These are phyloP conservation scores for Lapara coniferarum DNA, from an alignment of 2,888 invertebrate genomes.

Conservation along the genomic window DNA sequence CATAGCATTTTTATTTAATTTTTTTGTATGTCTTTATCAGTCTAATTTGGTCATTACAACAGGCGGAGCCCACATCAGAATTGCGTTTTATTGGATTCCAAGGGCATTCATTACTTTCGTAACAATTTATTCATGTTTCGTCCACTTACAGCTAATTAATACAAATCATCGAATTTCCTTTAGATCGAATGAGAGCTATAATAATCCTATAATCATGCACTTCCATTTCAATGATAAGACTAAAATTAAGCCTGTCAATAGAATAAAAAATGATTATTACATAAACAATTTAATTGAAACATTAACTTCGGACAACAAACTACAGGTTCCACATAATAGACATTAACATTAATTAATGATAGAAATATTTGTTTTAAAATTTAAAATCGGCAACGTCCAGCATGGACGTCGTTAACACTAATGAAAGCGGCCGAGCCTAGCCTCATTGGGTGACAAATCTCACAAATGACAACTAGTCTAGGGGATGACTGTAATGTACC, in stretches of 20 bases:
- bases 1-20: slow-evolving; percentile 43
- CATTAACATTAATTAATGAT: slow-evolving; percentile 64
- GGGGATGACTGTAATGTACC: slow-evolving; percentile 55
- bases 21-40: slow-evolving; percentile 60
- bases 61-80: slow-evolving; percentile 67
- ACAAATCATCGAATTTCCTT: slow-evolving; percentile 62
- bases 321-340: slow-evolving; percentile 76
- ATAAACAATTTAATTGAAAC: slow-evolving; percentile 82
- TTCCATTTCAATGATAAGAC: slow-evolving; percentile 73
- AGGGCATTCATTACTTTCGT: slow-evolving; percentile 60
- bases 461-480: slow-evolving; percentile 72
- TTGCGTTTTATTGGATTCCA: slow-evolving; percentile 53
- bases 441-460: slow-evolving; percentile 58
- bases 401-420: slow-evolving; percentile 42
- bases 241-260: slow-evolving; percentile 81
- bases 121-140: slow-evolving; percentile 45
- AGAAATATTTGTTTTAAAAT: slow-evolving; percentile 55
- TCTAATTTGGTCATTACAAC: slow-evolving; percentile 68
- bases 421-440: slow-evolving; percentile 49
- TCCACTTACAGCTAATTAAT: slow-evolving; percentile 70
- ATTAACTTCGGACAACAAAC: slow-evolving; percentile 82
- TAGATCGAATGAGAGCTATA: slow-evolving; percentile 74
- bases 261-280: slow-evolving; percentile 80
- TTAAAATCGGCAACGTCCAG: slow-evolving; percentile 40
- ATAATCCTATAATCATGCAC: slow-evolving; percentile 73